phyloP scores from a whole-genome alignment of 2,113 vertebrate species.

The Mastomys coucha region DNA sequence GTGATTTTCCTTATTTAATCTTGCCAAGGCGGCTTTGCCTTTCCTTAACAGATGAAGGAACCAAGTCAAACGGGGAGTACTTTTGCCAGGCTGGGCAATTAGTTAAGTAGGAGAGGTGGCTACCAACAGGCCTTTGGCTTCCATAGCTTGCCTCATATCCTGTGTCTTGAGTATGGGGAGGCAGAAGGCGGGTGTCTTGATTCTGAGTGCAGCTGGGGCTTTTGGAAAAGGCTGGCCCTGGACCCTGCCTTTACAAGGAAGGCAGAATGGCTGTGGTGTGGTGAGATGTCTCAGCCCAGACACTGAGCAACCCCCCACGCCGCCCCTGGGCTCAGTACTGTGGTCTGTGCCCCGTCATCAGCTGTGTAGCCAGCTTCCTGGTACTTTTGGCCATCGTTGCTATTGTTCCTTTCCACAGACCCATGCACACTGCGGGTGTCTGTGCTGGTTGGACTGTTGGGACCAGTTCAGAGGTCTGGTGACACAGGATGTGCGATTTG shows the following conservation, averaged over 20 bases:
- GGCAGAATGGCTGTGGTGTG: background rate
- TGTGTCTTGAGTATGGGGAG: background rate
- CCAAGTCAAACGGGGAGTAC: background rate
- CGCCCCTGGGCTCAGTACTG: background rate
- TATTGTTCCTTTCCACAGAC: background rate
- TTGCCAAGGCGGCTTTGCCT: background rate
- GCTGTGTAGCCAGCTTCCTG: constrained; percentile 57
- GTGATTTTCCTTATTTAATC: fast-evolving
- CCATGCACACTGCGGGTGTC: background rate
- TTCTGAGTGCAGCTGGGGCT: background rate
- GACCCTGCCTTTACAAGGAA: background rate
- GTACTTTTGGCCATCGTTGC: background rate
- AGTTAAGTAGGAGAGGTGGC: fast-evolving
- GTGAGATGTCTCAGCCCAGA: background rate
- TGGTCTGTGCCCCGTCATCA: constrained; percentile 63
- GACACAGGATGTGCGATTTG: background rate
- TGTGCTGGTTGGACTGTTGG: background rate
- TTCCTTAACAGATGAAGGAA: background rate
- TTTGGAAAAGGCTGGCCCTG: background rate
- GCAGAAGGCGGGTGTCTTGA: background rate
- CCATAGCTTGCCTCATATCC: background rate
- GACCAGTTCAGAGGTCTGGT: background rate
- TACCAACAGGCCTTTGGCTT: background rate
- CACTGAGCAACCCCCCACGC: background rate
- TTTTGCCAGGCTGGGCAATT: background rate